These are phyloP conservation scores for Phocides pigmalion DNA, from an alignment of 1,140 invertebrate species.

Conservation along the genomic window DNA sequence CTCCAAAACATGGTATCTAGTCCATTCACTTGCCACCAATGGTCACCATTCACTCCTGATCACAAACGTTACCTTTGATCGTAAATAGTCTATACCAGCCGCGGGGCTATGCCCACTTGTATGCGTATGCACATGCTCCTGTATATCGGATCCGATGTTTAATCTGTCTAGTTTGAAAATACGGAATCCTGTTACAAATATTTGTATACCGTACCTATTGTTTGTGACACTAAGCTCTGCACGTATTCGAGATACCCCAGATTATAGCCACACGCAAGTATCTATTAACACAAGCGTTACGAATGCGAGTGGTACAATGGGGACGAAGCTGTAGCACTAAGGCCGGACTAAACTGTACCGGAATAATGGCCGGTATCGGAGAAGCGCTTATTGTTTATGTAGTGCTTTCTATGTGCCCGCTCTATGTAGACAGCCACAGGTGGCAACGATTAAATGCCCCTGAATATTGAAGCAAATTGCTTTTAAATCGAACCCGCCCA, in stretches of 20 bases:
- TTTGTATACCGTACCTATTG: not conserved
- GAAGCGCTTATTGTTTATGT: conserved; percentile 27
- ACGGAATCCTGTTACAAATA: no score
- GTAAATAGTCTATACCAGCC: no score
- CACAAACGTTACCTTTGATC: no score
- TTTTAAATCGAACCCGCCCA: conserved; percentile 25
- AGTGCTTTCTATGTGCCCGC: conserved; percentile 21
- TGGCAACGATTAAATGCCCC: conserved; percentile 26
- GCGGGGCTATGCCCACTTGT: no score
- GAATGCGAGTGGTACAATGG: conserved; percentile 9
- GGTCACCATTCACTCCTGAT: no score
- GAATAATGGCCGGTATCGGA: conserved; percentile 28
- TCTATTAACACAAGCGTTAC: conserved; percentile 19
- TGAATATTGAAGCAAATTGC: conserved; percentile 30
- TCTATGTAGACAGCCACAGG: conserved; percentile 27
- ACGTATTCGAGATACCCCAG: conserved; percentile 5
- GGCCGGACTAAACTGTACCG: conserved; percentile 19
- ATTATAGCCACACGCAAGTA: conserved; percentile 17
- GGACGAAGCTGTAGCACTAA: conserved; percentile 22
- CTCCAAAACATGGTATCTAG: no score
- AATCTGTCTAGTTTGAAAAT: no score
- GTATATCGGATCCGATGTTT: no score
- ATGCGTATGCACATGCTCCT: no score
- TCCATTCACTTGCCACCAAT: no score
- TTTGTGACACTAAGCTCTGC: conserved; percentile 1